A percentile compares a stretch with the other conserved stretches of the same genome.
Conservation (phyloP, 2,797 vertebrate species). For the Tinamus major region DNA sequence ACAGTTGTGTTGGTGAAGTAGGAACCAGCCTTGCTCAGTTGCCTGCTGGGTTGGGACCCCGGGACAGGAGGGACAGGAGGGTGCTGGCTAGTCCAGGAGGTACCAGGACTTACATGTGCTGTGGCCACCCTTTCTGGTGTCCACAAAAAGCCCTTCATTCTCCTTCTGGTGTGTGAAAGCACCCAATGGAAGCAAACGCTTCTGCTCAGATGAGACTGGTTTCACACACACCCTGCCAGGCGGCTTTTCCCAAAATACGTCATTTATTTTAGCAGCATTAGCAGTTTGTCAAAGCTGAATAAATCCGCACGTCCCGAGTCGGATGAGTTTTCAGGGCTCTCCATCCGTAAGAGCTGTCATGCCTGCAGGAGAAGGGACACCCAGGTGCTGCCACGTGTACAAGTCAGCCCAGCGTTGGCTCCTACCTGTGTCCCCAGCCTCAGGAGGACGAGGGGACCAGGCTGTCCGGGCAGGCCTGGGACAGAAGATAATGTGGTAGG, state of each 20-base stretch:
- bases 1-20: neutral
- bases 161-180: neutral
- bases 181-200: neutral
- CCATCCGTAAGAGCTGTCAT: neutral
- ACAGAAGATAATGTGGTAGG: neutral
- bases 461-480: neutral
- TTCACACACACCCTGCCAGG: neutral
- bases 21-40: neutral
- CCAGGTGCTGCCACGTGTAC: neutral
- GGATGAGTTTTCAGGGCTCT: neutral
- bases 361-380: neutral
- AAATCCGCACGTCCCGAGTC: neutral
- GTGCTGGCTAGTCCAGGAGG: neutral
- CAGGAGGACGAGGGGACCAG: fast-evolving
- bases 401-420: neutral
- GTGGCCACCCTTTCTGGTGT: neutral
- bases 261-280: slow-evolving; percentile 13
- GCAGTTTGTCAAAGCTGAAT: neutral
- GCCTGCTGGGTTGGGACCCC: fast-evolving
- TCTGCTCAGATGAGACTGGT: neutral
- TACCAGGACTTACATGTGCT: fast-evolving
- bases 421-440: neutral
- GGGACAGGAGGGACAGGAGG: no score
- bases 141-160: neutral
- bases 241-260: neutral